A percentile compares a stretch with the other conserved stretches of the same genome.
phyloP scores from a whole-genome alignment of 2,888 invertebrate species.

The Aleiodes leptofemur region DNA sequence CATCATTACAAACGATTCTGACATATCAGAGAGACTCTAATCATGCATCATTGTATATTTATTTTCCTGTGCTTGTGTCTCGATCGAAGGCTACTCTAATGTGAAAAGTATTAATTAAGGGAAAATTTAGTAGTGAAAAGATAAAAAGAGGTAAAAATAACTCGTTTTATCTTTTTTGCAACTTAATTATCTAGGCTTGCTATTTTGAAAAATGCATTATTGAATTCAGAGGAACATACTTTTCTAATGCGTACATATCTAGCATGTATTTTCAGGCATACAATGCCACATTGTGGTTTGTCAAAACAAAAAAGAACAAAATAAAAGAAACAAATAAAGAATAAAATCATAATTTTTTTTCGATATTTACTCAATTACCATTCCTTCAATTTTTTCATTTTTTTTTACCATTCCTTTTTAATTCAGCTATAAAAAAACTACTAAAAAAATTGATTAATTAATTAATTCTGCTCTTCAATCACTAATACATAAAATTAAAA shows the following conservation, averaged over 20 bases:
- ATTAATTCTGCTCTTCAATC: slow-evolving; percentile 22
- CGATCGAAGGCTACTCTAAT: slow-evolving; percentile 62
- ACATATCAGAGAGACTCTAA: slow-evolving; percentile 19
- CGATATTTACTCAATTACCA: slow-evolving; percentile 33
- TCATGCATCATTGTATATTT: slow-evolving; percentile 40
- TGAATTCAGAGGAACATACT: slow-evolving; percentile 59
- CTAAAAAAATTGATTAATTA: too few relatives aligned
- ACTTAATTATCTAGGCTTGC: too few relatives aligned
- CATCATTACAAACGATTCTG: slow-evolving; percentile 35
- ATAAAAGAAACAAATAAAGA: slow-evolving; percentile 45
- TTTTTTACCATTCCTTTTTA: not conserved
- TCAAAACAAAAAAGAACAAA: slow-evolving; percentile 52
- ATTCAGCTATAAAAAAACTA: slow-evolving; percentile 22
- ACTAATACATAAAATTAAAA: slow-evolving; percentile 33
- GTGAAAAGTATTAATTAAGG: slow-evolving; percentile 45
- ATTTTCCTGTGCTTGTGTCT: slow-evolving; percentile 50
- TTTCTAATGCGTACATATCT: slow-evolving; percentile 68
- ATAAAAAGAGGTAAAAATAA: slow-evolving; percentile 25
- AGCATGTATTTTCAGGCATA: slow-evolving; percentile 58
- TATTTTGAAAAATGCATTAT: slow-evolving; percentile 30
- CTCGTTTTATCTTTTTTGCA: too few relatives aligned
- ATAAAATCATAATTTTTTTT: slow-evolving; percentile 50
- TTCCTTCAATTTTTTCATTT: too few relatives aligned
- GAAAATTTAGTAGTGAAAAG: slow-evolving; percentile 42
- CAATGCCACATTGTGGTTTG: slow-evolving; percentile 62